Percentiles rank a stretch among this genome's conserved stretches.
Evolutionary conservation across 2,797 vertebrate species (phyloP).

Genomic region (Propithecus perrieri): DNA sequence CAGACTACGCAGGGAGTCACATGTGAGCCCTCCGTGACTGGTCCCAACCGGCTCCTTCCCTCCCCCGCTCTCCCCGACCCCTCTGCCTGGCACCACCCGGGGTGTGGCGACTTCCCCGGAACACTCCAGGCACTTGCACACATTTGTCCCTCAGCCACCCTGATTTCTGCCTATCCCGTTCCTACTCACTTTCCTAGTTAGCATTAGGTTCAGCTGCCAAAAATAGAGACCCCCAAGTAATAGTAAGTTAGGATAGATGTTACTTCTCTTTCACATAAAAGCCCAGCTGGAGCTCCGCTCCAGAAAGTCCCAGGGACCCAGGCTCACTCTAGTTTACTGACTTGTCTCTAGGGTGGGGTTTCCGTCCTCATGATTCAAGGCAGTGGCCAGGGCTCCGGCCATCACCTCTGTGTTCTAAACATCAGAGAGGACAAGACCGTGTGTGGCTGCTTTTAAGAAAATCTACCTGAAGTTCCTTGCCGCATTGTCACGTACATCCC

Average conservation of each 20-base stretch:
- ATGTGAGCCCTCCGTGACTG: rapidly evolving
- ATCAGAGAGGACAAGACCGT: neutral
- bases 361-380: neutral
- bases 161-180: neutral
- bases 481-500: neutral
- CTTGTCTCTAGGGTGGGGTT: neutral
- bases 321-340: neutral
- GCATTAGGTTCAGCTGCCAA: neutral
- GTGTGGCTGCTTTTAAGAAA: neutral
- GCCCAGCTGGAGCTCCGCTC: neutral
- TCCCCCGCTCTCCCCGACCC: neutral
- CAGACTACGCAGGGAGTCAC: neutral
- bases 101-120: neutral
- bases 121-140: neutral
- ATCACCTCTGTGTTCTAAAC: neutral
- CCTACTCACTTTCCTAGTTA: neutral
- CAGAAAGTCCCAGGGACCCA: neutral
- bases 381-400: neutral
- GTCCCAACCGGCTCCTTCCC: neutral
- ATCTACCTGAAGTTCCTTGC: neutral
- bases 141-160: neutral
- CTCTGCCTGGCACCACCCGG: neutral
- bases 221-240: neutral
- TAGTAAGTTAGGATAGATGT: neutral
- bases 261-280: neutral